phyloP scores from a whole-genome alignment of 1,140 invertebrate genomes.

The Drosophila melanica region DNA sequence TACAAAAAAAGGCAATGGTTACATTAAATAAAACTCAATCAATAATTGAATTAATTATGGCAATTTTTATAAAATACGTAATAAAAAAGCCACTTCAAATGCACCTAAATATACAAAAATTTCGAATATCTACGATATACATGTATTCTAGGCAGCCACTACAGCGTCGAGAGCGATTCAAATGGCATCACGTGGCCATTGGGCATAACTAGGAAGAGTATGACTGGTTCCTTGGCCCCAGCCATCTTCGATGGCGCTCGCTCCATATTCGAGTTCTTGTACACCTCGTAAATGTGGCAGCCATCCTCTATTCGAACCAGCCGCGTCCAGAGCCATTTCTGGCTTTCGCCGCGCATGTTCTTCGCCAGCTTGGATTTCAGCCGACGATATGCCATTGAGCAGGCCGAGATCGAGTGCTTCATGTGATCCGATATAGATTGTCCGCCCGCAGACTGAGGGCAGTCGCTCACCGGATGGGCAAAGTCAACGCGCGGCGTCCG shows the following conservation, averaged over 20 bases:
- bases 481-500: conserved; percentile 56
- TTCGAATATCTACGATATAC: background rate
- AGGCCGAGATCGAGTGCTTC: conserved; percentile 35
- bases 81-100: too few species aligned
- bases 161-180: conserved; percentile 30
- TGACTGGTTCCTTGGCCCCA: conserved; percentile 22
- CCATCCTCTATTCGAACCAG: conserved; percentile 41
- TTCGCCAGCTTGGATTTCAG: conserved; percentile 32
- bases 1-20: too few species aligned
- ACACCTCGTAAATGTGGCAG: conserved; percentile 63
- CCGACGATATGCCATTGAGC: conserved; percentile 26
- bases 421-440: conserved; percentile 3
- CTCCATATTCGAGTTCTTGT: conserved; percentile 46
- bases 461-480: conserved; percentile 41
- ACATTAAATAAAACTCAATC: too few species aligned
- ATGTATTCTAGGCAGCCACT: background rate
- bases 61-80: too few species aligned
- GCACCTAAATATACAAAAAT: conserved; percentile 4
- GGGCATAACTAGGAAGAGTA: conserved; percentile 63
- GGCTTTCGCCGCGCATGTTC: background rate
- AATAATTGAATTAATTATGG: too few species aligned
- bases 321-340: conserved; percentile 61
- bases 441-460: background rate
- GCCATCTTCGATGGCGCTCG: conserved; percentile 8
- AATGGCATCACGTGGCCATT: conserved; percentile 66